Conservation (phyloP, 2,888 invertebrate species). For the Agrochola macilenta region DNA sequence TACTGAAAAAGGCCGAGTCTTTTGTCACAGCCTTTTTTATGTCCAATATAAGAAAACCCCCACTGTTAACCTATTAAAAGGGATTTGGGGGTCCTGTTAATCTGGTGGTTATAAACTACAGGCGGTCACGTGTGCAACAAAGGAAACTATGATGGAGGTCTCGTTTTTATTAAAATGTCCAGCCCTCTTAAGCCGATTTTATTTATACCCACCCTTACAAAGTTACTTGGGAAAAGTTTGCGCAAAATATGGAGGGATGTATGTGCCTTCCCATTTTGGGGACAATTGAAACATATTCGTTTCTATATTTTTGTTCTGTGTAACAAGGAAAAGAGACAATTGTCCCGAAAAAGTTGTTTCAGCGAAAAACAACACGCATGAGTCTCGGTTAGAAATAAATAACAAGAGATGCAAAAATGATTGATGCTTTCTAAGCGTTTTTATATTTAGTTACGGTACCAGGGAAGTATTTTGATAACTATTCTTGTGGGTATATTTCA, state of each 20-base stretch:
- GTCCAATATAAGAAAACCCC: slow-evolving; percentile 62
- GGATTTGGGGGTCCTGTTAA: slow-evolving; percentile 64
- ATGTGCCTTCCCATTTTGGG: slow-evolving; percentile 45
- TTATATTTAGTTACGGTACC: neutral
- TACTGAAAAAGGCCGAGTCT: slow-evolving; percentile 72
- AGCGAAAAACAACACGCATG: slow-evolving; percentile 15
- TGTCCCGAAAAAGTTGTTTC: slow-evolving; percentile 19
- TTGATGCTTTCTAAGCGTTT: neutral
- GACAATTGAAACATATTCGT: slow-evolving; percentile 42
- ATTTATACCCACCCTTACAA: slow-evolving; percentile 74
- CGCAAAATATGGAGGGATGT: slow-evolving; percentile 49
- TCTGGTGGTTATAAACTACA: slow-evolving; percentile 72
- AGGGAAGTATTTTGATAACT: neutral
- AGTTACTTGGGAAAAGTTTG: slow-evolving; percentile 64
- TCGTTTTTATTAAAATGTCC: slow-evolving; percentile 82
- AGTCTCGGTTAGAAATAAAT: slow-evolving; percentile 5
- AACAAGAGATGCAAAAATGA: neutral
- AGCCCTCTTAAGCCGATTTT: slow-evolving; percentile 76
- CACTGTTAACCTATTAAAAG: slow-evolving; percentile 48
- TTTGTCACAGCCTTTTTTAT: slow-evolving; percentile 70
- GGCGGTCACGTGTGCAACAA: slow-evolving; percentile 81
- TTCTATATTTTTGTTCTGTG: slow-evolving; percentile 33
- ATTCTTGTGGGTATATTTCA: neutral
- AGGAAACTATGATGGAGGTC: slow-evolving; percentile 82
- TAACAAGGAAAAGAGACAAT: slow-evolving; percentile 9